These are phyloP conservation scores for Dicycla oo DNA, from an alignment of 2,888 invertebrate genomes.

Conservation along the genomic window DNA sequence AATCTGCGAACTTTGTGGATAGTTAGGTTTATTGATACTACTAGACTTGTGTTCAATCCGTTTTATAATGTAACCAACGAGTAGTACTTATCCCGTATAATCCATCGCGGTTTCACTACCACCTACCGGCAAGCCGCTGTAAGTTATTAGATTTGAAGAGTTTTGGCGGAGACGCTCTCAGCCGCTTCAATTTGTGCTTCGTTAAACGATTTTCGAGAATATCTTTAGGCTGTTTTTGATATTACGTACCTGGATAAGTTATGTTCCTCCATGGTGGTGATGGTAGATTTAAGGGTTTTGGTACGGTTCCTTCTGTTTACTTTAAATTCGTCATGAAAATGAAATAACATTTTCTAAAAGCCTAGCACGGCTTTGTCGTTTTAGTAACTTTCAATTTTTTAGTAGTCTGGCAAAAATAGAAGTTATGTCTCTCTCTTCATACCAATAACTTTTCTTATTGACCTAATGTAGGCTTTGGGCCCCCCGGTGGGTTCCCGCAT, in stretches of 20 bases:
- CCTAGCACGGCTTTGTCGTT: neutral
- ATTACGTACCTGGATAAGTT: neutral
- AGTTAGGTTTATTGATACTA: slow-evolving; percentile 31
- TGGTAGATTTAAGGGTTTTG: no score
- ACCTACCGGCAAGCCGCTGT: slow-evolving; percentile 54
- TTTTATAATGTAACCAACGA: slow-evolving; percentile 72
- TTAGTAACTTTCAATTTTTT: neutral
- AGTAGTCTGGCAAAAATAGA: neutral
- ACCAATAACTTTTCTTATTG: neutral
- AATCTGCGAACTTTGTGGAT: slow-evolving; percentile 23
- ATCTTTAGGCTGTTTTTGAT: neutral
- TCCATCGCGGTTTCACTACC: slow-evolving; percentile 63
- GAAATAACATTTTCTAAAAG: neutral
- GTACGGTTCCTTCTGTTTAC: no score
- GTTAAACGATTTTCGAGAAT: slow-evolving; percentile 66
- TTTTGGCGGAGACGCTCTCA: slow-evolving; percentile 72
- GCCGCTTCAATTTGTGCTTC: slow-evolving; percentile 72
- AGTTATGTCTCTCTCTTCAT: neutral
- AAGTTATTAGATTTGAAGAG: slow-evolving; percentile 80
- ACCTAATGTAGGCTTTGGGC: no score
- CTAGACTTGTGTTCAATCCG: slow-evolving; percentile 44
- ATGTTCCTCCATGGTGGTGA: neutral
- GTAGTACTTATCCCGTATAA: slow-evolving; percentile 67
- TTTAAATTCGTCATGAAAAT: neutral
- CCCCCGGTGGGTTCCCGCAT: no score